A percentile compares a stretch with the other conserved stretches of the same genome.
Evolutionary conservation across 2,797 vertebrate species (phyloP).

Genomic region (Etheostoma nigrum): DNA sequence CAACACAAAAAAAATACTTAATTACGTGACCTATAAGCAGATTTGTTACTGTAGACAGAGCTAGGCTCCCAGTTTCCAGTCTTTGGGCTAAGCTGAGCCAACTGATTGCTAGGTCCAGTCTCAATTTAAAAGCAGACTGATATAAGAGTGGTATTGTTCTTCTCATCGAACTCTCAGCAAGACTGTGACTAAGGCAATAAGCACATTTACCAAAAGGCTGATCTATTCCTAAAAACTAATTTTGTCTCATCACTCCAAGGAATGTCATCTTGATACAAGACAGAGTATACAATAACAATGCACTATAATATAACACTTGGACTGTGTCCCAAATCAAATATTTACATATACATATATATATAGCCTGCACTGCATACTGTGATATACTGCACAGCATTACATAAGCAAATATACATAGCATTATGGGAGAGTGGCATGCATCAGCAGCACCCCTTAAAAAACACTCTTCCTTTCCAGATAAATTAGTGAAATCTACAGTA

Average conservation of each 20-base stretch:
- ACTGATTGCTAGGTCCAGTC: neutral
- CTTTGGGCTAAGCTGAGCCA: neutral
- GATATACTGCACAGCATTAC: neutral
- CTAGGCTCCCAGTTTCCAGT: neutral
- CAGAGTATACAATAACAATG: neutral
- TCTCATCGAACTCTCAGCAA: neutral
- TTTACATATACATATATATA: neutral
- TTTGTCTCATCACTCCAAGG: neutral
- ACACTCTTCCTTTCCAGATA: too few species aligned
- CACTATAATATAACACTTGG: neutral
- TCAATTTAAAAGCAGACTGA: neutral
- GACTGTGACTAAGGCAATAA: neutral
- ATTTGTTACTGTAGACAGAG: neutral
- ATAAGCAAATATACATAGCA: neutral
- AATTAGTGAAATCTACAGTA: neutral
- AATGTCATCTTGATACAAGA: neutral
- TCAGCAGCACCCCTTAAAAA: neutral
- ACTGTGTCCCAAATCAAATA: neutral
- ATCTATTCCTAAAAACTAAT: neutral
- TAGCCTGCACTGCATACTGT: neutral
- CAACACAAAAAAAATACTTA: constrained; percentile 5
- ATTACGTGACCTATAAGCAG: neutral
- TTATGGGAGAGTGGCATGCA: neutral
- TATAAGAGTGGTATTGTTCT: constrained; percentile 21
- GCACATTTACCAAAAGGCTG: neutral